phyloP scores from a whole-genome alignment of 2,797 vertebrate species.

The Poeciliopsis turneri region DNA sequence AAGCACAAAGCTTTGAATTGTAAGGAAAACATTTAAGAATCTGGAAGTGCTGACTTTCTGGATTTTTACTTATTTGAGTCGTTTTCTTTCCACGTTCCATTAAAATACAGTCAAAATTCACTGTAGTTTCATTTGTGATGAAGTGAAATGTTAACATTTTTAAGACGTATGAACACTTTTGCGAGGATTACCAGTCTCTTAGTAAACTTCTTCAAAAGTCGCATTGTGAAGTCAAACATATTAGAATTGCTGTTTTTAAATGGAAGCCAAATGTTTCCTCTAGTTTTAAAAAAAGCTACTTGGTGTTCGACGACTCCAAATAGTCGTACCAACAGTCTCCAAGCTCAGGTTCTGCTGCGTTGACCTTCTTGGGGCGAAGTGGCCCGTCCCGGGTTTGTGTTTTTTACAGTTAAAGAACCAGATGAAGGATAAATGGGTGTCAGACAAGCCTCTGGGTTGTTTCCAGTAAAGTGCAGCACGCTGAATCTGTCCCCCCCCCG shows the following conservation, averaged over 20 bases:
- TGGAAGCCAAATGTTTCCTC: constrained; percentile 1
- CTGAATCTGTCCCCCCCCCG: neutral
- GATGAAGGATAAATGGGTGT: constrained; percentile 20
- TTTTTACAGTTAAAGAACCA: constrained; percentile 16
- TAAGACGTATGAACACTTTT: neutral
- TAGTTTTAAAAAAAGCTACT: neutral
- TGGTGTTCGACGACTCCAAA: constrained; percentile 16
- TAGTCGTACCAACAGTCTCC: constrained; percentile 16
- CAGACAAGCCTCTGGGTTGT: neutral
- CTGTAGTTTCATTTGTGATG: neutral
- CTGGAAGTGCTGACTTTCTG: neutral
- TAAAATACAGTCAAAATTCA: neutral
- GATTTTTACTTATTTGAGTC: neutral
- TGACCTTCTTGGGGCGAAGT: constrained; percentile 41
- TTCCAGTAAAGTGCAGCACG: constrained; percentile 9
- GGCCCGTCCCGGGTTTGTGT: constrained; percentile 15
- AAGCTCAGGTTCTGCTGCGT: constrained; percentile 3
- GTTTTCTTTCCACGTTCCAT: neutral
- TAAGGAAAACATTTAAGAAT: neutral
- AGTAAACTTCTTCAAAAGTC: neutral
- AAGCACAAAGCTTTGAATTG: neutral
- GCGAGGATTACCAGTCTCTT: neutral
- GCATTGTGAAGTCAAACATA: neutral
- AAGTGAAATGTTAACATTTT: neutral
- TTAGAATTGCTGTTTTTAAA: constrained; percentile 3